phyloP scores from a whole-genome alignment of 2,888 invertebrate species.

The Xestia c-nigrum region DNA sequence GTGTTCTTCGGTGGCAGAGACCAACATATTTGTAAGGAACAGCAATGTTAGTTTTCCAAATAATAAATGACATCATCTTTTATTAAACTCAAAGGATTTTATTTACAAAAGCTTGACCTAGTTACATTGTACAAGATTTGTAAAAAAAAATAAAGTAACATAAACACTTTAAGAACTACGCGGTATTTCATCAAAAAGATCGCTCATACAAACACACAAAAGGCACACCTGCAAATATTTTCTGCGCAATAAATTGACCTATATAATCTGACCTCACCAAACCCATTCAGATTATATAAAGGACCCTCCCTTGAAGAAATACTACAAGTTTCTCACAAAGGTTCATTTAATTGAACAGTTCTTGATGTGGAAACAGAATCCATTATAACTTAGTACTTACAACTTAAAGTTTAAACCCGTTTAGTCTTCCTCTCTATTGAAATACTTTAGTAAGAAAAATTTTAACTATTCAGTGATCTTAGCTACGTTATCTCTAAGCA shows the following conservation, averaged over 20 bases:
- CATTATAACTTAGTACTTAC: conserved; percentile 62
- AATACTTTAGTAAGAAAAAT: conserved; percentile 27
- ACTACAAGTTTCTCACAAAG: conserved; percentile 49
- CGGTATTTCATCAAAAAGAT: conserved; percentile 8
- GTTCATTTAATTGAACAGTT: conserved; percentile 54
- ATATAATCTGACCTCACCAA: conserved; percentile 49
- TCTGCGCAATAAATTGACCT: conserved; percentile 52
- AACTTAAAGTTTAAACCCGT: conserved; percentile 50
- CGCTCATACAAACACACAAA: not conserved
- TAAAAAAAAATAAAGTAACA: not conserved
- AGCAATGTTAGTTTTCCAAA: not conserved
- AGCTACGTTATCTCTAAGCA: not conserved
- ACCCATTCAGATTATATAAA: conserved; percentile 5
- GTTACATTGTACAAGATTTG: not conserved
- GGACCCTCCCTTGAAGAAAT: conserved; percentile 45
- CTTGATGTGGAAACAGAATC: conserved; percentile 57
- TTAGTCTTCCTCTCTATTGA: conserved; percentile 42
- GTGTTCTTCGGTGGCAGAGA: not conserved
- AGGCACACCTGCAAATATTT: conserved; percentile 7
- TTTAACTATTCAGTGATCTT: conserved; percentile 17
- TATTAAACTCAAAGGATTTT: not conserved
- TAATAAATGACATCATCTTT: not conserved
- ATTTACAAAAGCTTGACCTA: not conserved
- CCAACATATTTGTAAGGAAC: not conserved
- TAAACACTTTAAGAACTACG: not conserved